phyloP scores from a whole-genome alignment of 2,888 invertebrate genomes.

The Zygothrica quintamaculata region DNA sequence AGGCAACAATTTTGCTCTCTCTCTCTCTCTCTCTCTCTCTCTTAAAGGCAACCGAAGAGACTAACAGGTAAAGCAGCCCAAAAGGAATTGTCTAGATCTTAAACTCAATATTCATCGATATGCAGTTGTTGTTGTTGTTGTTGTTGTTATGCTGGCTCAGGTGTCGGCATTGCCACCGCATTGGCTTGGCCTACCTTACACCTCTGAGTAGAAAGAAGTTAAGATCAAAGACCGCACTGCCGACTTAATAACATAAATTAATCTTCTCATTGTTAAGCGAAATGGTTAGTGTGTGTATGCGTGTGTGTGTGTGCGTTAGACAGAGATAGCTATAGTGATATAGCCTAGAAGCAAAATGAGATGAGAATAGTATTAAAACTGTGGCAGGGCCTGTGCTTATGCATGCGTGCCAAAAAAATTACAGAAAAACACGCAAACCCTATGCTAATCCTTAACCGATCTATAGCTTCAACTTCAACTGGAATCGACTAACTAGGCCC shows the following conservation, averaged over 20 bases:
- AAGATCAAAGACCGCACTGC: constrained; percentile 81
- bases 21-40: too few species aligned
- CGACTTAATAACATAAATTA: constrained; percentile 84
- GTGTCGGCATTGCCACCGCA: constrained; percentile 82
- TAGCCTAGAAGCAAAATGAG: constrained; percentile 11
- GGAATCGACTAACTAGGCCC: constrained; percentile 64
- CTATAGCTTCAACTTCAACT: neutral
- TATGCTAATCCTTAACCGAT: constrained; percentile 63
- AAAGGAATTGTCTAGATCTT: constrained; percentile 61
- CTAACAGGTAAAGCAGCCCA: constrained; percentile 63
- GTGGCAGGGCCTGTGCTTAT: constrained; percentile 29
- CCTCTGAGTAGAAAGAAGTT: constrained; percentile 74
- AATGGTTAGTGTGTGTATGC: constrained; percentile 21
- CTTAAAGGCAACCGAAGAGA: constrained; percentile 46
- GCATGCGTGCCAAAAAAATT: constrained; percentile 72
- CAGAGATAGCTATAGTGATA: neutral
- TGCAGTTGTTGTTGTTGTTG: constrained; percentile 22
- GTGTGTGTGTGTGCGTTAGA: too few species aligned
- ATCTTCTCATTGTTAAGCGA: constrained; percentile 80
- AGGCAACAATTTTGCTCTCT: neutral
- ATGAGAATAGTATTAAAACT: constrained; percentile 10
- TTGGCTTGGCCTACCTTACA: constrained; percentile 84
- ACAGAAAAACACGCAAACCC: constrained; percentile 46
- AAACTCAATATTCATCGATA: constrained; percentile 60
- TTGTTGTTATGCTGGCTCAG: constrained; percentile 36